These are phyloP conservation scores for Rhea americana DNA, from an alignment of 2,113 vertebrate species.

Conservation along the genomic window DNA sequence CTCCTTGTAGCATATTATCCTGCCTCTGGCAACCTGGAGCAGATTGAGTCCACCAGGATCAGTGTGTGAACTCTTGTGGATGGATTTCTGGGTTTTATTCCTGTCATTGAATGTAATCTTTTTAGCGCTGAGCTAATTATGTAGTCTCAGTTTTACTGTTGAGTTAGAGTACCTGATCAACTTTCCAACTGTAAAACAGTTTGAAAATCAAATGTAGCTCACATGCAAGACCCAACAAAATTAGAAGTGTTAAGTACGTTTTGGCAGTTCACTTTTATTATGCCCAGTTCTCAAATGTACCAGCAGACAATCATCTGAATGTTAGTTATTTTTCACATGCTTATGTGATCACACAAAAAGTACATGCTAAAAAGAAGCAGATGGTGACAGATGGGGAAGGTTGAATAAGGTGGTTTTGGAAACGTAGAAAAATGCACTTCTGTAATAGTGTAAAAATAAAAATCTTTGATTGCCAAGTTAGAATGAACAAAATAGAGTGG, in stretches of 20 bases:
- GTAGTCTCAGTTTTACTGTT: conserved; percentile 79
- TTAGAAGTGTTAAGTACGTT: conserved; percentile 95
- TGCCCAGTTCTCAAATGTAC: conserved; percentile 90
- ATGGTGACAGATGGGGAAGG: conserved; percentile 99
- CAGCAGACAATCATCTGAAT: conserved; percentile 98
- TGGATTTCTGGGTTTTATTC: conserved; percentile 74
- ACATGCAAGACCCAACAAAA: conserved; percentile 84
- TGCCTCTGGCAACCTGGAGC: conserved; percentile 44
- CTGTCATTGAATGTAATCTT: conserved; percentile 64
- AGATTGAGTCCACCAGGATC: conserved; percentile 55
- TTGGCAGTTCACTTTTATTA: conserved; percentile 95
- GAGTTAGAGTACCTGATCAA: conserved; percentile 81
- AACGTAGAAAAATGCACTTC: conserved; percentile 97
- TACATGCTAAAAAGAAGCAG: conserved; percentile 98
- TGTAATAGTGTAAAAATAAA: conserved; percentile 97
- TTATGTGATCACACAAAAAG: conserved; percentile 97
- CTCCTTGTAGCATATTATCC: conserved; percentile 36
- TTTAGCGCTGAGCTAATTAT: conserved; percentile 81
- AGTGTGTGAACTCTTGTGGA: conserved; percentile 64
- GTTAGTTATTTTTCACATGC: conserved; percentile 99
- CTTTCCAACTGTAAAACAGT: conserved; percentile 82
- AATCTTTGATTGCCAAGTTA: conserved; percentile 90
- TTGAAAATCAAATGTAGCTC: conserved; percentile 83
- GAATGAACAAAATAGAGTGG: conserved; percentile 74
- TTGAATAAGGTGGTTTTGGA: conserved; percentile 98